A percentile compares a stretch with the other conserved stretches of the same genome.
phyloP scores from a whole-genome alignment of 2,113 vertebrate species.

The Corydoras maculifer region DNA sequence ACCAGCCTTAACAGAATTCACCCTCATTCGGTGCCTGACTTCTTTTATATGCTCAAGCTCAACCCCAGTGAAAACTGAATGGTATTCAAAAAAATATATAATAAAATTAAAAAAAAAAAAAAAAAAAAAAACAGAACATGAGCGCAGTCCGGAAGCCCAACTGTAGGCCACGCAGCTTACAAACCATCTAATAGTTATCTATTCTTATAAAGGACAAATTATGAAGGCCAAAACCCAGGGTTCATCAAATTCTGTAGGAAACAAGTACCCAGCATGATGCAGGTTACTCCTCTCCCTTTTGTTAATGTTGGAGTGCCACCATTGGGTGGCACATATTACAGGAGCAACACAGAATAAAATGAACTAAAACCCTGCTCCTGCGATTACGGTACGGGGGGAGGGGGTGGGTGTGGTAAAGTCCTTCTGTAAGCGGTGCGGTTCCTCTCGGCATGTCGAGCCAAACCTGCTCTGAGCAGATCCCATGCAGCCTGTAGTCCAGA shows the following conservation, averaged over 20 bases:
- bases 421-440: slow-evolving; percentile 9
- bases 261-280: neutral
- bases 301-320: slow-evolving; percentile 19
- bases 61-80: no score
- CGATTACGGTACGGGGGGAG: slow-evolving; percentile 9
- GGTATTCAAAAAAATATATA: no score
- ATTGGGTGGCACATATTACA: neutral
- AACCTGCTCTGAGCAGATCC: slow-evolving; percentile 14
- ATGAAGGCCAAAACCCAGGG: neutral
- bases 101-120: no score
- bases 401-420: slow-evolving; percentile 10
- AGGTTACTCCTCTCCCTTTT: no score
- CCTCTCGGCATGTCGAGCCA: neutral
- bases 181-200: neutral
- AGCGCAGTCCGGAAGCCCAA: no score
- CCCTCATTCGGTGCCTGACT: slow-evolving; percentile 18
- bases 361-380: slow-evolving; percentile 19
- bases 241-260: slow-evolving; percentile 1
- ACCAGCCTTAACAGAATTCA: slow-evolving; percentile 37
- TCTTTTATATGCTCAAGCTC: neutral
- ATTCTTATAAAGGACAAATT: slow-evolving; percentile 2
- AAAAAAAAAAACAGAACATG: no score
- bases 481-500: slow-evolving; percentile 7
- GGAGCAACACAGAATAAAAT: slow-evolving; percentile 21
- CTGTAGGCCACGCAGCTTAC: no score